Evolutionary conservation across 1,140 invertebrate genomes (phyloP).

Genomic region (Lepidostoma basale): DNA sequence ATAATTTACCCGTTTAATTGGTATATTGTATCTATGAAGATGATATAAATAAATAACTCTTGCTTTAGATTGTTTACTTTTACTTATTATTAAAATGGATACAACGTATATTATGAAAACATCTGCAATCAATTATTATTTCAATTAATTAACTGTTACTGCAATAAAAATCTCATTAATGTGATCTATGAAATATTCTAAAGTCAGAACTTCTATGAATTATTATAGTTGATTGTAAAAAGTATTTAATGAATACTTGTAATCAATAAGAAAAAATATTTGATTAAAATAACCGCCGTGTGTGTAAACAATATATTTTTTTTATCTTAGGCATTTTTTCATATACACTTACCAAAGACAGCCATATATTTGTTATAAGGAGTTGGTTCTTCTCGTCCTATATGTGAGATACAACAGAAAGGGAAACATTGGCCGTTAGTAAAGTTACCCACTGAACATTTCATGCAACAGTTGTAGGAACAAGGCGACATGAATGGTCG

Average conservation of each 20-base stretch:
- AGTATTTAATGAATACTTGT: no score
- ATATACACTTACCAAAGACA: constrained; percentile 83
- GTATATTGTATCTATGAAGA: no score
- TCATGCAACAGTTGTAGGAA: constrained; percentile 46
- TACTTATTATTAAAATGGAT: no score
- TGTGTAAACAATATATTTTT: constrained; percentile 52
- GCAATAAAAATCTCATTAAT: neutral
- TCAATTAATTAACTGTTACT: no score
- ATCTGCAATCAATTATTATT: no score
- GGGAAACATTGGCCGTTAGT: constrained; percentile 68
- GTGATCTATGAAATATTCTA: neutral
- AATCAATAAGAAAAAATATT: no score
- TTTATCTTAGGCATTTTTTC: constrained; percentile 51
- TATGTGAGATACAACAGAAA: constrained; percentile 67
- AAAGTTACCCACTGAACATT: constrained; percentile 58
- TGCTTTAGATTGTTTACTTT: no score
- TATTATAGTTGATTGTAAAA: no score
- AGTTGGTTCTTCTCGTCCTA: constrained; percentile 87
- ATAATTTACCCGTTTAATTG: no score
- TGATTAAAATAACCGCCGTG: constrained; percentile 54
- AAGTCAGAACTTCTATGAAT: no score
- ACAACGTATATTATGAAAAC: no score
- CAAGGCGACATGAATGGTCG: constrained; percentile 50
- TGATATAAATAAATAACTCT: no score
- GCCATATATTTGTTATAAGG: constrained; percentile 84